Conservation (phyloP, 1,140 invertebrate species). For the Sogatella furcifera region DNA sequence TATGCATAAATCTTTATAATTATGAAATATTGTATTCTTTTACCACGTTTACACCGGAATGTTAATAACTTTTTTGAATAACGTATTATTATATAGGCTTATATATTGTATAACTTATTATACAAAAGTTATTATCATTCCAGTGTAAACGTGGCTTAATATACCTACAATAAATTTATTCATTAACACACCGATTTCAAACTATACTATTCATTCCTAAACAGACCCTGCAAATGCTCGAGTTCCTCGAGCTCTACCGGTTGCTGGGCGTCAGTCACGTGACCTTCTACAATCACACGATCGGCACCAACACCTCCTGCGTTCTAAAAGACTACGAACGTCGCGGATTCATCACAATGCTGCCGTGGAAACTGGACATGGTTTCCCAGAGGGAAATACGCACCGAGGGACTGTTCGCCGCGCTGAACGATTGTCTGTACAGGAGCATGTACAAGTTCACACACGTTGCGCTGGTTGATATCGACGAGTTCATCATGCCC, state of each 20-base stretch:
- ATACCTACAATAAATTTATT: too few species aligned
- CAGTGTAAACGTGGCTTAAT: too few species aligned
- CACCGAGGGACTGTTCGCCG: conserved; percentile 84
- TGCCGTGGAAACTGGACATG: conserved; percentile 86
- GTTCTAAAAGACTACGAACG: conserved; percentile 58
- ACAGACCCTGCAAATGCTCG: conserved; percentile 68
- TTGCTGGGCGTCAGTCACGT: conserved; percentile 80
- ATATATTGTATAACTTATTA: too few species aligned
- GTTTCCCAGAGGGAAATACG: conserved; percentile 81
- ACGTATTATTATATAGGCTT: too few species aligned
- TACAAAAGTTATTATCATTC: too few species aligned
- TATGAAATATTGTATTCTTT: too few species aligned
- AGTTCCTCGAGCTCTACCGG: conserved; percentile 84
- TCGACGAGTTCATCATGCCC: conserved; percentile 86
- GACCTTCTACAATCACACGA: conserved; percentile 85
- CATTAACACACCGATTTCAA: too few species aligned
- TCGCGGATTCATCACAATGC: conserved; percentile 56
- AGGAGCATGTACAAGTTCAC: conserved; percentile 72
- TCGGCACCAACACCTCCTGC: conserved; percentile 63
- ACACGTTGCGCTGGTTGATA: conserved; percentile 74
- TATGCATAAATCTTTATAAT: too few species aligned
- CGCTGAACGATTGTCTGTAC: conserved; percentile 88
- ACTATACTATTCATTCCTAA: conserved; percentile 20
- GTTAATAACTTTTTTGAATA: too few species aligned
- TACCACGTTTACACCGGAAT: too few species aligned